Evolutionary conservation across 2,888 invertebrate species (phyloP).

Genomic region (Lepeophtheirus nordmannii): DNA sequence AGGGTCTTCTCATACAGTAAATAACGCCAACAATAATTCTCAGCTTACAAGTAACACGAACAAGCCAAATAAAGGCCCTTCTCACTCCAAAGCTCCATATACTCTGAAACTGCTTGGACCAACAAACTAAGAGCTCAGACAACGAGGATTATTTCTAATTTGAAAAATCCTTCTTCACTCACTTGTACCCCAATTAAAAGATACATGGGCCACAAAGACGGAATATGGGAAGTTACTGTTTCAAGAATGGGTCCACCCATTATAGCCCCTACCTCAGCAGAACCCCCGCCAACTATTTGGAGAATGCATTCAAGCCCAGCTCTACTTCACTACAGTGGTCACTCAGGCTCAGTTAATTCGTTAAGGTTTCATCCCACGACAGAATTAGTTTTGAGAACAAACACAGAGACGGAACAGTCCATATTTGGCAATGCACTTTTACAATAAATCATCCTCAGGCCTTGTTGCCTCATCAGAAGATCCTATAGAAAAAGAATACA

Average conservation of each 20-base stretch:
- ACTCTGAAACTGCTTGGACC: slow-evolving; percentile 31
- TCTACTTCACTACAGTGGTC: slow-evolving; percentile 80
- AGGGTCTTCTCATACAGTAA: neutral
- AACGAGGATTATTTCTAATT: slow-evolving; percentile 90
- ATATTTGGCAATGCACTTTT: slow-evolving; percentile 77
- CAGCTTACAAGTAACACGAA: slow-evolving; percentile 16
- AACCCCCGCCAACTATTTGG: slow-evolving; percentile 47
- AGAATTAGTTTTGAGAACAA: slow-evolving; percentile 68
- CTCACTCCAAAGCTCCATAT: slow-evolving; percentile 21
- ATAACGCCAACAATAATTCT: neutral
- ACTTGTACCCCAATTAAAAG: slow-evolving; percentile 51
- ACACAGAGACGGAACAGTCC: slow-evolving; percentile 84
- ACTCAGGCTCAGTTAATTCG: slow-evolving; percentile 86
- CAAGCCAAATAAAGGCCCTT: no score
- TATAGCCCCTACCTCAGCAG: slow-evolving; percentile 88
- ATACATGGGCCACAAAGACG: slow-evolving; percentile 77
- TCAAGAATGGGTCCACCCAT: slow-evolving; percentile 65
- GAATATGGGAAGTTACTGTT: slow-evolving; percentile 90
- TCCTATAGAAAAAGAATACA: slow-evolving; percentile 23
- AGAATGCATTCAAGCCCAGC: slow-evolving; percentile 74
- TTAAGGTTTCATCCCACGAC: slow-evolving; percentile 70
- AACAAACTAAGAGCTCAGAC: slow-evolving; percentile 90
- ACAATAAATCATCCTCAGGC: slow-evolving; percentile 28
- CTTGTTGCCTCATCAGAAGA: slow-evolving; percentile 62
- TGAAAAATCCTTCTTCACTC: slow-evolving; percentile 59